phyloP scores from a whole-genome alignment of 2,797 vertebrate genomes.

The Enteromius argenteus region DNA sequence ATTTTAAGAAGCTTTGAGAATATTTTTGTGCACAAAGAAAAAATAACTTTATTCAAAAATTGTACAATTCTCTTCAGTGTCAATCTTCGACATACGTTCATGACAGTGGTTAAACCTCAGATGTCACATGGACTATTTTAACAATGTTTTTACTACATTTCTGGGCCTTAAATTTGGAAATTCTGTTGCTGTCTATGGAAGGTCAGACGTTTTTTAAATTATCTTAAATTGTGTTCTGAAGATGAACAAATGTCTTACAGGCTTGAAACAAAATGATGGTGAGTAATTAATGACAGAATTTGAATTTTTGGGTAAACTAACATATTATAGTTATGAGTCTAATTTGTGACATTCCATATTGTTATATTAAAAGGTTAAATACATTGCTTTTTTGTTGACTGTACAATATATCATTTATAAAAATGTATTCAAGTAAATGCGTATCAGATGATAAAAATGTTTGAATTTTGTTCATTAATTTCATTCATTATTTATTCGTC shows the following conservation, averaged over 20 bases:
- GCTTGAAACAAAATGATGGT: neutral
- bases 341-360: no score
- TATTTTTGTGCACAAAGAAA: neutral
- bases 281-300: neutral
- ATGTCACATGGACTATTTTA: neutral
- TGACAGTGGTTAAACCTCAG: neutral
- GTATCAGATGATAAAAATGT: neutral
- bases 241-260: neutral
- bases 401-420: neutral
- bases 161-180: neutral
- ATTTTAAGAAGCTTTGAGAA: neutral
- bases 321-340: neutral
- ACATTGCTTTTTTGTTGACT: neutral
- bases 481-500: conserved; percentile 19
- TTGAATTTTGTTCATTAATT: neutral
- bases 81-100: neutral
- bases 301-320: neutral
- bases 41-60: neutral
- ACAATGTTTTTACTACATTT: neutral
- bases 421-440: neutral
- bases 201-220: neutral
- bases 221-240: neutral
- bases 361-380: neutral
- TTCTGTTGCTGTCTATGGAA: neutral
- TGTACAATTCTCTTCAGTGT: neutral